Conservation (phyloP, 2,888 invertebrate genomes). For the Phoenoteleia sp. region DNA sequence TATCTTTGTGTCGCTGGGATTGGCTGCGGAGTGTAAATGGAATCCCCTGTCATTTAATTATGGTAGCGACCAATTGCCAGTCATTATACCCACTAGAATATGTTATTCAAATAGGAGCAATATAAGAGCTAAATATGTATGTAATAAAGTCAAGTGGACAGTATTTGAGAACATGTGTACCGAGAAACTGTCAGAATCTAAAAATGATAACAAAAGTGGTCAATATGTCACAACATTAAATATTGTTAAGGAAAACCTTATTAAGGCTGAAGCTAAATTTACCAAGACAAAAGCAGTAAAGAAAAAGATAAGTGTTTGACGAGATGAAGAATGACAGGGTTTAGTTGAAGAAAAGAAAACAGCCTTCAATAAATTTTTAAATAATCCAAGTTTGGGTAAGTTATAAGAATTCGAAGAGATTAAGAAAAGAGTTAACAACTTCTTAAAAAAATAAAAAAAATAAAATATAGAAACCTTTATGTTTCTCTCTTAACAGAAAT, state of each 20-base stretch:
- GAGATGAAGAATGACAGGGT: background rate
- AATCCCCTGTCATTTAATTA: background rate
- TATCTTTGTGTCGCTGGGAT: background rate
- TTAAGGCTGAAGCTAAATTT: background rate
- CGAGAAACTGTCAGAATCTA: no score
- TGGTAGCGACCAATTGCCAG: background rate
- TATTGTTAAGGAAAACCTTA: background rate
- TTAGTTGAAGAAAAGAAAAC: background rate
- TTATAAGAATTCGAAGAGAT: background rate
- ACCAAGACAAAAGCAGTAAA: background rate
- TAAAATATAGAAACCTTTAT: no score
- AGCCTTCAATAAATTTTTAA: background rate
- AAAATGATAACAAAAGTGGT: no score
- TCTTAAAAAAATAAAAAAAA: background rate
- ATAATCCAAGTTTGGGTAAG: background rate
- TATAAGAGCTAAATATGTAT: background rate
- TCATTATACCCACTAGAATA: background rate
- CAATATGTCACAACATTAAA: no score
- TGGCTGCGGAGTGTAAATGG: background rate
- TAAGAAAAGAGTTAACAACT: background rate
- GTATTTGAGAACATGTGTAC: background rate
- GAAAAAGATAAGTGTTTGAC: background rate
- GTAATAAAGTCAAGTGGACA: background rate
- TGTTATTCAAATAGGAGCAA: background rate
- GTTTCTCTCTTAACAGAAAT: no score